Percentiles rank a stretch among this genome's conserved stretches.
Conservation (phyloP, 2,888 invertebrate species). For the Caenorhabditis sp. region DNA sequence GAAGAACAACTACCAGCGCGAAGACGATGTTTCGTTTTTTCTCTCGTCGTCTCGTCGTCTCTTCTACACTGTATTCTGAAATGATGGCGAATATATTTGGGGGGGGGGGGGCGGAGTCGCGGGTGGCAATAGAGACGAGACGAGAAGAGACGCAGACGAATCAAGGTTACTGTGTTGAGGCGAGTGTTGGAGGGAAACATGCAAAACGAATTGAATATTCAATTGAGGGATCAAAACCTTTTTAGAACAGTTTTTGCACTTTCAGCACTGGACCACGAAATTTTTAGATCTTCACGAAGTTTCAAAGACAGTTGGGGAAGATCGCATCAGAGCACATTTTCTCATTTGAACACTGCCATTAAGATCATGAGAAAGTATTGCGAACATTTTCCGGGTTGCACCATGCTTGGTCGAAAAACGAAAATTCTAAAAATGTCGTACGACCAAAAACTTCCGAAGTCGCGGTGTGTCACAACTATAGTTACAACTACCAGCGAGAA, state of each 20-base stretch:
- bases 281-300: too few relatives aligned
- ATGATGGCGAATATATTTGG: not conserved
- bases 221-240: conserved; percentile 1
- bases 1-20: not conserved
- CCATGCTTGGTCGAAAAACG: too few relatives aligned
- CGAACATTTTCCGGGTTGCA: too few relatives aligned
- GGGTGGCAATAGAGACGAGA: not conserved
- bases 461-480: not conserved
- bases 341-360: too few relatives aligned
- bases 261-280: too few relatives aligned
- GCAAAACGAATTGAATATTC: conserved; percentile 1
- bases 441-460: conserved; percentile 1
- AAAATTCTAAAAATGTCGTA: not conserved
- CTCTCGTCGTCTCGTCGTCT: not conserved
- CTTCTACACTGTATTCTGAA: not conserved
- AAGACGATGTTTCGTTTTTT: not conserved
- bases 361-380: too few relatives aligned
- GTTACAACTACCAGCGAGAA: too few relatives aligned
- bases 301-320: too few relatives aligned
- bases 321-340: too few relatives aligned
- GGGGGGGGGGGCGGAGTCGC: not conserved
- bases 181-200: not conserved
- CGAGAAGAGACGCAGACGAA: conserved; percentile 5
- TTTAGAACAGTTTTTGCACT: too few relatives aligned
- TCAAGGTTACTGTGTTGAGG: conserved; percentile 22